Base-by-base conservation (phyloP, 2,797 vertebrate species). In the Meda fulgida region DNA sequence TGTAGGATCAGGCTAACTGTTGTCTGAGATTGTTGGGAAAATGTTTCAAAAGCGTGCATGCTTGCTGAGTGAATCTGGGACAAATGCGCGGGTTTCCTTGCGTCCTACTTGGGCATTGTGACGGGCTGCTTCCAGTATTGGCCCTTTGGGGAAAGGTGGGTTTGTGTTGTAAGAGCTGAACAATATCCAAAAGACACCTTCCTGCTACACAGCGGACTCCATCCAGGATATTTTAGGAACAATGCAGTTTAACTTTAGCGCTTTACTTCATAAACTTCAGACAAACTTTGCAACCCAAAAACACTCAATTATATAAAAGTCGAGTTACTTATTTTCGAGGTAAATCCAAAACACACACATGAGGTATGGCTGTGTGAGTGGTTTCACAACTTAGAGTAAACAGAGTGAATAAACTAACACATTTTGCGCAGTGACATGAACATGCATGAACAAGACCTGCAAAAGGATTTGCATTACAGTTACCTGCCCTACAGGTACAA, bases 151-250 rank as follows among this genome's bases (percentile, higher is more conserved):
- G 91, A 93, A 92, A 65, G 84, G 88, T 90, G 88, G 84, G 66
- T 89, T 91, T 70, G 86, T 90, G 81, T 89, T 78, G 88, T 90
- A 91, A 91, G 87, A 84, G 80, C 85, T 65, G 86, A 88, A 88
- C 84, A 88, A 79, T 84, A 90, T 72, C 90, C 81, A 89, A 88
- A 60, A 92, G n/a, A 38, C 36, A 83, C 38, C 63, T 83, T 92
- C 81, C 81, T 86, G 90, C 85, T 87, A 77, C 87, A 81, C 80
- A 88, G 81, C 81, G 87, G 87, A 93, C 85, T 91, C 90, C 94
- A 92, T 90, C 91, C 92, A 51, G 84, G 89, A 89, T 93, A 93
- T 94, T 95, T 94, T 91, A 92, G 93, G 90, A 93, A 92, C 84
- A 92, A 78, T 84, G 78, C 21, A 88, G 43, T 46, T 13, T 84